A percentile compares a stretch with the other conserved stretches of the same genome.
Evolutionary conservation across 2,888 invertebrate genomes (phyloP).

Genomic region (Microplitis deprimator): DNA sequence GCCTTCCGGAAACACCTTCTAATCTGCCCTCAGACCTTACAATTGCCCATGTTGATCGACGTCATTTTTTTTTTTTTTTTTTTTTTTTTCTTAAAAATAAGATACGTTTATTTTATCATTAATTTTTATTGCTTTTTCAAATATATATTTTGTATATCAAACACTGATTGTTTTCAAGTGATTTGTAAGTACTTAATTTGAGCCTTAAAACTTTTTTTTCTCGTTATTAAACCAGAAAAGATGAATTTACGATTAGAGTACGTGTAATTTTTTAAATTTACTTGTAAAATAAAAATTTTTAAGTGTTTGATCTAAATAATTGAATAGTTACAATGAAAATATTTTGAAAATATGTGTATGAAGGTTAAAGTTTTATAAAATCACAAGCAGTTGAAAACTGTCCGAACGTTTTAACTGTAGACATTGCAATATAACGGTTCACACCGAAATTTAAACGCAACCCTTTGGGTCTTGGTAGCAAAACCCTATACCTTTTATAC

Average conservation of each 20-base stretch:
- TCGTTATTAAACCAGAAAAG: too few species aligned
- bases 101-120: constrained; percentile 34
- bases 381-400: constrained; percentile 35
- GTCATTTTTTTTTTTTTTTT: constrained; percentile 36
- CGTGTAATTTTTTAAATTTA: not conserved
- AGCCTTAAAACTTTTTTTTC: too few species aligned
- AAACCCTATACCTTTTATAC: constrained; percentile 31
- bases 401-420: constrained; percentile 59
- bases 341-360: not conserved
- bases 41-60: constrained; percentile 38
- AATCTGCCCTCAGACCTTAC: constrained; percentile 30
- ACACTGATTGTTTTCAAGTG: too few species aligned
- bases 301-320: not conserved
- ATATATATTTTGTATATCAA: not conserved
- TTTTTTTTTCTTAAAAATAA: constrained; percentile 27
- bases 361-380: not conserved
- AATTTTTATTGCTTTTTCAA: not conserved
- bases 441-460: constrained; percentile 62
- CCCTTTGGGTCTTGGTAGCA: constrained; percentile 48
- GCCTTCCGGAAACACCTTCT: constrained; percentile 31
- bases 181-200: too few species aligned
- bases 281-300: not conserved
- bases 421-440: constrained; percentile 67
- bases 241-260: too few species aligned
- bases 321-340: not conserved